A percentile compares a stretch with the other conserved stretches of the same genome.
Evolutionary conservation across 2,797 vertebrate species (phyloP).

Genomic region (Microctenopoma stevenorrisi): DNA sequence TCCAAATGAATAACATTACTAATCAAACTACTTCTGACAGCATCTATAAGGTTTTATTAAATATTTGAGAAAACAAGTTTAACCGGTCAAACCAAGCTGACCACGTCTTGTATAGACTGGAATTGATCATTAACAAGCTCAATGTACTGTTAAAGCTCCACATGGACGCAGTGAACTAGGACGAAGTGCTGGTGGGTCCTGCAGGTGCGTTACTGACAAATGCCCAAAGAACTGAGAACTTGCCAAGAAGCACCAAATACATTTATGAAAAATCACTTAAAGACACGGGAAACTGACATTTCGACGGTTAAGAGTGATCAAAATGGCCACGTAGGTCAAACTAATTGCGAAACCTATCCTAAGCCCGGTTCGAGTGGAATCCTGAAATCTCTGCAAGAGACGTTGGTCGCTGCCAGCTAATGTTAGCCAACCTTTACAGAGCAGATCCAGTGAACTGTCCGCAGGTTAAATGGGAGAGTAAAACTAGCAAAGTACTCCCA

Average conservation of each 20-base stretch:
- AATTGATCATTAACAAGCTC: not conserved
- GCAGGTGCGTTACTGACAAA: conserved; percentile 12
- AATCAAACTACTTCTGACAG: not conserved
- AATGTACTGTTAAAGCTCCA: conserved; percentile 1
- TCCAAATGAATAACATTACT: conserved; percentile 5
- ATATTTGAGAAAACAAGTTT: conserved; percentile 28
- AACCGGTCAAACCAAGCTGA: conserved; percentile 1
- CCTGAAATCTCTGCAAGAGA: conserved; percentile 8
- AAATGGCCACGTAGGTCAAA: conserved; percentile 28
- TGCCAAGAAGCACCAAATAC: not conserved
- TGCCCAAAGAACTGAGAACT: not conserved
- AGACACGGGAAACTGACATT: not conserved
- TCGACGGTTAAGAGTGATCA: conserved; percentile 14
- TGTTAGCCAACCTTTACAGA: conserved; percentile 13
- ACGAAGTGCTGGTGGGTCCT: not conserved
- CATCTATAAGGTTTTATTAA: not conserved
- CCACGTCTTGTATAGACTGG: not conserved
- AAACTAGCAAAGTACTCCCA: not conserved
- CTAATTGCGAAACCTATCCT: conserved; percentile 39
- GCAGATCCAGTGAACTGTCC: not conserved
- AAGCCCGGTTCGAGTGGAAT: conserved; percentile 10
- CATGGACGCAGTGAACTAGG: conserved; percentile 16
- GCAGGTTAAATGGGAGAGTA: not conserved
- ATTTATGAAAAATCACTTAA: not conserved
- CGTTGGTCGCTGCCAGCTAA: conserved; percentile 32